Conservation (phyloP, 2,113 vertebrate genomes). For the Ursus arctos region DNA sequence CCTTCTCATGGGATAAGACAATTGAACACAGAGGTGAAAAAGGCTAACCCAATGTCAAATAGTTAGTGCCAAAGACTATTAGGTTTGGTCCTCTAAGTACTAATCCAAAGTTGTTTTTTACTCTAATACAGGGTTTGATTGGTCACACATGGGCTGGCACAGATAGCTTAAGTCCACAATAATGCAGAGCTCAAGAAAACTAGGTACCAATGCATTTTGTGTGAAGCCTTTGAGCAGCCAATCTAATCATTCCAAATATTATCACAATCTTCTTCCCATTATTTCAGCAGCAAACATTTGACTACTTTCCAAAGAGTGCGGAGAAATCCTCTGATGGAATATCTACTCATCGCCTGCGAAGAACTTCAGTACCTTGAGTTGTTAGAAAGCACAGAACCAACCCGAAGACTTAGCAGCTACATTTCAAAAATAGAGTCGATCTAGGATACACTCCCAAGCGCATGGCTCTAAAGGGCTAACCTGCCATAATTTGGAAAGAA, state of each 20-base stretch:
- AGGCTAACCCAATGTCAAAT: background rate
- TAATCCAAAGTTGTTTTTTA: background rate
- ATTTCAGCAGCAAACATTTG: background rate
- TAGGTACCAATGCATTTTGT: background rate
- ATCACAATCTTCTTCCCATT: background rate
- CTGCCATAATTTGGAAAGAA: constrained; percentile 86
- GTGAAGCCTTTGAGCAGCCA: background rate
- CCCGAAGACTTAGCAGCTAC: constrained; percentile 61
- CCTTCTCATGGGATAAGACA: background rate
- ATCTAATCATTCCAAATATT: background rate
- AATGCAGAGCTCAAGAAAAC: background rate
- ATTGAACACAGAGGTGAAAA: background rate
- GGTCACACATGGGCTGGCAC: background rate
- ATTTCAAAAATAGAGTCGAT: constrained; percentile 58
- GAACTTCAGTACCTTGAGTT: constrained; percentile 35
- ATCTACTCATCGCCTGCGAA: constrained; percentile 67
- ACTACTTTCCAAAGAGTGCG: background rate
- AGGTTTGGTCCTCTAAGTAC: background rate
- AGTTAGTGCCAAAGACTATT: background rate
- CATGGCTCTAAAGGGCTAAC: constrained; percentile 75
- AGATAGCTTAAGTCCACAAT: background rate
- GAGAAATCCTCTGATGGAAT: background rate
- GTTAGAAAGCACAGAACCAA: constrained; percentile 70
- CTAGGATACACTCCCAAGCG: constrained; percentile 78
- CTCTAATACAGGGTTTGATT: background rate